A percentile compares a stretch with the other conserved stretches of the same genome.
These are phyloP conservation scores for Littorina saxatilis DNA, from an alignment of 1,140 invertebrate species.

Conservation along the genomic window DNA sequence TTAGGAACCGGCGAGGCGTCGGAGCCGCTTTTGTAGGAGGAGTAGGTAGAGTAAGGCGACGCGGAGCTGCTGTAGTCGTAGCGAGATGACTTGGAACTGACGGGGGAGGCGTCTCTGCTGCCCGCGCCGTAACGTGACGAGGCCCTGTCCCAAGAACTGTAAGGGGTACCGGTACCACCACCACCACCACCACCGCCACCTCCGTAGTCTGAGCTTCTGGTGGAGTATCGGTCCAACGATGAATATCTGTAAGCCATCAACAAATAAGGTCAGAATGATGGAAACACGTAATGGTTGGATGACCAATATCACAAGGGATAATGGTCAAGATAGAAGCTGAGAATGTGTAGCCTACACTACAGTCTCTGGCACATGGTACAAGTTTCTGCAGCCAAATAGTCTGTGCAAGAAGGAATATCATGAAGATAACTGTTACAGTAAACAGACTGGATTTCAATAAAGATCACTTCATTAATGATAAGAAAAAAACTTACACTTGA, in stretches of 20 bases:
- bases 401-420: no score
- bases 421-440: no score
- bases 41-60: conserved; percentile 65
- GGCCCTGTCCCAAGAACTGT: conserved; percentile 64
- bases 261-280: no score
- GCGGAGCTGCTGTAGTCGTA: conserved; percentile 71
- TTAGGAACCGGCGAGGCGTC: conserved; percentile 56
- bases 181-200: conserved; percentile 54
- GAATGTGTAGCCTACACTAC: no score
- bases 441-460: no score
- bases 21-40: conserved; percentile 60
- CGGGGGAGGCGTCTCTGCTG: conserved; percentile 69
- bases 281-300: no score
- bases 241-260: conserved; percentile 52
- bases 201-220: conserved; percentile 69
- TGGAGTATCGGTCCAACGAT: conserved; percentile 60
- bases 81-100: conserved; percentile 60
- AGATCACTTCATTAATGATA: no score
- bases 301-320: no score
- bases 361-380: no score
- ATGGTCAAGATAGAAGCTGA: no score
- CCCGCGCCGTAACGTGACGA: conserved; percentile 64
- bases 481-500: no score
- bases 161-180: conserved; percentile 53
- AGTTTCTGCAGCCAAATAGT: no score